Base-by-base conservation (phyloP, 2,888 invertebrate species). In the Epinotia demarniana region DNA sequence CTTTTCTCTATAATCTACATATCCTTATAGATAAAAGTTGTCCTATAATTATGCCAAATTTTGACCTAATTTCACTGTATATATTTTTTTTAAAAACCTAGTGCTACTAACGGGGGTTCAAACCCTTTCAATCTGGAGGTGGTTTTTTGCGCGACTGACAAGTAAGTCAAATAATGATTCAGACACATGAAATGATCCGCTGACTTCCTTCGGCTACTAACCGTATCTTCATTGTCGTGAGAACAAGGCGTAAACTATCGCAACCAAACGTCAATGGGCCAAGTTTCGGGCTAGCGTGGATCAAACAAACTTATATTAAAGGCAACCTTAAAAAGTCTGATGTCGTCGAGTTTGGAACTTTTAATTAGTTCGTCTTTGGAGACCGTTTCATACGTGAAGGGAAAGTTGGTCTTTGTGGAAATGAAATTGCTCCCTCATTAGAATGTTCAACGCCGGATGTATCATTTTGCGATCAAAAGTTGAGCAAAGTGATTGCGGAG, bases 251-350 rank as follows among this genome's bases (percentile, higher is more conserved):
- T 18, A 3, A 27, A 49, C 46, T 64, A 53, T 66, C 11, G 49
- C 27, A 6, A n/a, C 11, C 27, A 23, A 55, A 55, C 55, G 33
- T 67, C 53, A 67, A 67, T 55, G 12, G 33, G 13, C 46, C 16
- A 53, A 67, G 33, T 67, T 67, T 13, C 33, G 53, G 33, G 33
- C 33, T 61, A 63, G 63, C 57, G 18, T 23, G 53, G 62, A 62
- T 62, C 57, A 69, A 68, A 73, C 62, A 73, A 69, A 69, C 73
- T 69, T 63, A 68, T 72, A 72, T 49, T 73, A 69, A 69, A 69
- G 67, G 60, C 43, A 73, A 46, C 73, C 72, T 72, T 69, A 58
- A 73, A 73, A 73, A 73, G 61, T 27, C 61, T 60, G 62, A 73
- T 70, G 70, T 72, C 73, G 68, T 69, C 68, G 62, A 73, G 55